These are phyloP conservation scores for Mastomys natalensis DNA, from an alignment of 2,113 vertebrate species.

Conservation along the genomic window DNA sequence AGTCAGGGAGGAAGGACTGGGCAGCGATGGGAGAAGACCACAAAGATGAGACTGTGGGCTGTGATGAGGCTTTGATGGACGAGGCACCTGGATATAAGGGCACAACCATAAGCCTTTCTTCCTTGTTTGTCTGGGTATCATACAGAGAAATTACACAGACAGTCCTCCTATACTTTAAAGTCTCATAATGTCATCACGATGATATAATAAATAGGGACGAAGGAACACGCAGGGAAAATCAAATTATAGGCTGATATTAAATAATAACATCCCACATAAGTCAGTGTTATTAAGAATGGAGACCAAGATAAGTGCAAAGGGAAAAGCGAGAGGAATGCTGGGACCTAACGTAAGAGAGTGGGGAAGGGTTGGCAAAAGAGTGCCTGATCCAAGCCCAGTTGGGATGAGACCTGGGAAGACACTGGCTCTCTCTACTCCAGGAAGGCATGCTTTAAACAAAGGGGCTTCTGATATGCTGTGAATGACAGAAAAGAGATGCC, in stretches of 20 bases:
- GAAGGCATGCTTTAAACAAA: slow-evolving; percentile 23
- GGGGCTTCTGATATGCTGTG: neutral
- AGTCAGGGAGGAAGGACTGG: neutral
- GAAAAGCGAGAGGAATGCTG: neutral
- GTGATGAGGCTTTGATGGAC: slow-evolving; percentile 29
- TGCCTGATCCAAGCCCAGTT: neutral
- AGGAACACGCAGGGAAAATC: neutral
- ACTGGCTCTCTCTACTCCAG: neutral
- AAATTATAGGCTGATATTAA: slow-evolving; percentile 23
- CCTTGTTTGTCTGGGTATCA: neutral
- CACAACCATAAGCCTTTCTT: slow-evolving; percentile 3
- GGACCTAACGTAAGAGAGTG: neutral
- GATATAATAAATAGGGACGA: slow-evolving; percentile 53
- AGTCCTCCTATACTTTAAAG: slow-evolving; percentile 11
- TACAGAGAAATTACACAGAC: slow-evolving; percentile 29
- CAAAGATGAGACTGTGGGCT: neutral
- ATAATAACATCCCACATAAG: slow-evolving; percentile 25
- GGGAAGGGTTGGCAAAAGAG: neutral
- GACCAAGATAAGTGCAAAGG: neutral
- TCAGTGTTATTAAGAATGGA: slow-evolving; percentile 41
- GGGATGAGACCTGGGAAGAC: neutral
- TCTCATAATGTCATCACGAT: slow-evolving; percentile 20
- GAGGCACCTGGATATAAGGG: neutral
- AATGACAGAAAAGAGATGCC: slow-evolving; percentile 15
- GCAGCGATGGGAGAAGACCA: neutral